Conservation (phyloP, 2,113 vertebrate genomes). For the Cochlearius cochlearius region DNA sequence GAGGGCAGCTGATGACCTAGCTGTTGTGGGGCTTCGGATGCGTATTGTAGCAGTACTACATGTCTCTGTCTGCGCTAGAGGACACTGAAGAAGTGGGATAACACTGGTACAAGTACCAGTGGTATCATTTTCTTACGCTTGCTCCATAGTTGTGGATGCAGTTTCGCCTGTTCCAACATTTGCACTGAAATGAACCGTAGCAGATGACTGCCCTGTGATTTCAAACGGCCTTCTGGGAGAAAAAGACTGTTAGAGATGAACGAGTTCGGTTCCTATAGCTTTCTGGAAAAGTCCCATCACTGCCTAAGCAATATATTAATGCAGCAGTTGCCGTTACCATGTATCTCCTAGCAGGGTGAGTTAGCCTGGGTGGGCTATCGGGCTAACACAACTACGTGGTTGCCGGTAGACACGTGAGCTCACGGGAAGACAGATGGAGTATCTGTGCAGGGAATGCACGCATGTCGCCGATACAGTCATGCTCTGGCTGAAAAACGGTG, state of each 20-base stretch:
- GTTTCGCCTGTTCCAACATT: background rate
- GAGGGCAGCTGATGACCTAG: constrained; percentile 31
- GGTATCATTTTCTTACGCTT: background rate
- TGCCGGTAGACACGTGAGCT: background rate
- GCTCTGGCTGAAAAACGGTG: background rate
- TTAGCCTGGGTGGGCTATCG: background rate
- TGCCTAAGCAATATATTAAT: background rate
- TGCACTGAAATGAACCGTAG: constrained; percentile 32
- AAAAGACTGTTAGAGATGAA: background rate
- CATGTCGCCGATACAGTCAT: background rate
- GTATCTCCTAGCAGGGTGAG: background rate
- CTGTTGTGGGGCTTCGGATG: background rate
- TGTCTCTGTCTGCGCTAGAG: background rate
- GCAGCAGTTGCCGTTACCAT: rapidly evolving
- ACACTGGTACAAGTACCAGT: background rate
- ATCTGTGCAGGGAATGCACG: background rate
- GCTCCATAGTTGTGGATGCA: background rate
- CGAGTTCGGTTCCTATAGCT: background rate
- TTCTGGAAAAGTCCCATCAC: background rate
- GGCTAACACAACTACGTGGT: background rate
- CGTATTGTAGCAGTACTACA: background rate
- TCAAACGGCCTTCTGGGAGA: background rate
- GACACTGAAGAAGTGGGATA: background rate
- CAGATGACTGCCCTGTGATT: constrained; percentile 8
- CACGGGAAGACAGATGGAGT: background rate